Evolutionary conservation across 2,888 invertebrate species (phyloP), one percentile per base, ranked within the genome.

Genomic region (Erebia ligea): DNA sequence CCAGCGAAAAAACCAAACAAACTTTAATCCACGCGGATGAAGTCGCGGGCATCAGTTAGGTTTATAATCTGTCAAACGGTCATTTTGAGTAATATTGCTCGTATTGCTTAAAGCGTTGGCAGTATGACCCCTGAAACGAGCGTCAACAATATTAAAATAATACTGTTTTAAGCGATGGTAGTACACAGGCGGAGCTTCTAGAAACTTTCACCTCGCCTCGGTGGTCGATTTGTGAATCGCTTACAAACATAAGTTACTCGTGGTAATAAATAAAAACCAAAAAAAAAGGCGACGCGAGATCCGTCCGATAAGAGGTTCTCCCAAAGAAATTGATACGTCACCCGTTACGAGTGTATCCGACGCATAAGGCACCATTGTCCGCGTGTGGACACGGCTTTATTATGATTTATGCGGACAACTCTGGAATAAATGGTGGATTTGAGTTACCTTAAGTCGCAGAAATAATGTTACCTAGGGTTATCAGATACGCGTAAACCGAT

Each of bases 241-340:
- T 69, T 66, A 72, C 69, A 67, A 72, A 68, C 69, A 73, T 59
- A 70, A 67, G 57, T 68, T 59, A 63, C 56, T 59, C 65, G 66
- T 42, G 70, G 73, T 70, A 75, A 76, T 76, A 75, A 75, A 75
- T 76, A 77, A 77, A 77, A 76, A 73, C 62, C 68, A 71, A 74
- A 74, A 69, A 74, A 68, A 75, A 59, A 75, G 65, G 73, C 67
- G 61, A 71, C 71, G 68, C 75, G 69, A 76, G 76, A 75, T 76
- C 71, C 70, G 59, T 67, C 73, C 74, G 76, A 77, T 76, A 77
- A 68, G 67, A 45, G 70, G 70, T 65, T 73, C 72, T 74, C 76
- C 78, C 76, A 76, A 75, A 75, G 81, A 81, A 82, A 83, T 82
- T 82, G 82, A 83, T 82, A 83, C 80, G 81, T 82, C 79, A 82